phyloP scores from a whole-genome alignment of 1,140 invertebrate genomes.

The Temnothorax nylanderi region DNA sequence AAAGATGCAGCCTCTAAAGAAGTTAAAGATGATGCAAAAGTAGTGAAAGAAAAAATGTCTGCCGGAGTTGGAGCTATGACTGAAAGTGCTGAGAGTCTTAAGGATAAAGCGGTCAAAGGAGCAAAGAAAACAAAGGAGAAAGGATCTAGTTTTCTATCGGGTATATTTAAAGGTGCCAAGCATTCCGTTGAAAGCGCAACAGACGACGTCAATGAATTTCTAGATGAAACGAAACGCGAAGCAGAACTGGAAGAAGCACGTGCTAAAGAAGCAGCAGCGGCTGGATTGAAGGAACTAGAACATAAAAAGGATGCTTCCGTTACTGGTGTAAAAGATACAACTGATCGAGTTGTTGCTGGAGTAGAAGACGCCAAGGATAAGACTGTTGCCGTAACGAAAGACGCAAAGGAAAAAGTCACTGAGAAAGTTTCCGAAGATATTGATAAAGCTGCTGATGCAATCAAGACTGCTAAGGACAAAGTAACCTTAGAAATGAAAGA shows the following conservation, averaged over 20 bases:
- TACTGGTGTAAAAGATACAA: not conserved
- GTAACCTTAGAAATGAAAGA: not conserved
- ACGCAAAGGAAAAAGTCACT: slow-evolving; percentile 70
- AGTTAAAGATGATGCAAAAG: slow-evolving; percentile 45
- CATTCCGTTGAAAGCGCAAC: slow-evolving; percentile 78
- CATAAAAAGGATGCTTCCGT: slow-evolving; percentile 14
- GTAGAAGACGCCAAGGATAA: slow-evolving; percentile 14
- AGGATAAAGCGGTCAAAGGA: slow-evolving; percentile 58
- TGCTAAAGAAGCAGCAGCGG: slow-evolving; percentile 41
- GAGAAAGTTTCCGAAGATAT: slow-evolving; percentile 26
- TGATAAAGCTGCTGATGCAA: slow-evolving; percentile 10
- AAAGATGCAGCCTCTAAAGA: slow-evolving; percentile 53
- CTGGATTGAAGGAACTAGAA: slow-evolving; percentile 30
- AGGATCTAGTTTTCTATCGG: slow-evolving; percentile 66
- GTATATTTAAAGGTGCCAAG: slow-evolving; percentile 73
- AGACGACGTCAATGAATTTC: slow-evolving; percentile 78
- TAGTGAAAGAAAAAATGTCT: slow-evolving; percentile 40
- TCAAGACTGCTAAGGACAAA: slow-evolving; percentile 12
- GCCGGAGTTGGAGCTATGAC: not conserved
- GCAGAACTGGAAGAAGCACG: slow-evolving; percentile 13
- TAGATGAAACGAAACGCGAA: slow-evolving; percentile 71
- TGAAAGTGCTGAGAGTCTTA: not conserved
- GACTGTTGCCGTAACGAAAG: slow-evolving; percentile 60
- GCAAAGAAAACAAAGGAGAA: slow-evolving; percentile 71
- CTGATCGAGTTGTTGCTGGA: not conserved